Evolutionary conservation across 2,888 invertebrate genomes (phyloP), one percentile per base, ranked within the genome.

Genomic region (Apomyelois bistriatella): DNA sequence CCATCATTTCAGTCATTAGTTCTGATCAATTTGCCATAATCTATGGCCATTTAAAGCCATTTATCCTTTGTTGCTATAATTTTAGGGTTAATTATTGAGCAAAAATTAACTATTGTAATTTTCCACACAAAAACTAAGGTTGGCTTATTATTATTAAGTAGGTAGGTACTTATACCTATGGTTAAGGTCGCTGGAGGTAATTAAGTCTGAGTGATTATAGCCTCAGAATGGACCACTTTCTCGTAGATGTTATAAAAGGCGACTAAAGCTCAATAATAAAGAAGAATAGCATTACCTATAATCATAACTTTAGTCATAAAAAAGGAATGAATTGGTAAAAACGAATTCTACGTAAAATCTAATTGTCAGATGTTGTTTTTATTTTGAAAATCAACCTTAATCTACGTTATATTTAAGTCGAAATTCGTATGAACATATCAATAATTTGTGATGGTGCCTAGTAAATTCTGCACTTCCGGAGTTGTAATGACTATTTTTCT

Each of bases 391-490:
- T 4, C 32, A 36, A 48, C 37, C 37, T 37, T 8, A 48, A 8
- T 8, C n/a, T 15, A 3, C 22, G 22, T 22, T 6, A 10, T 1
- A 36, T n/a, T 48, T 22, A 37, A 8, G 48, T 37, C 37, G 35
- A 12, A 37, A 48, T 48, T 37, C 10, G 46, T 35, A 5, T 32
- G 15, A n/a, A 16, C 10, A 9, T 48, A 1, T 17, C 48, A 37
- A 37, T 48, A 16, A 37, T 36, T 36, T 32, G 32, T 12, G 9
- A n/a, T 48, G 4, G 15, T 32, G 46, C 32, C 32, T 15, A 46
- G 62, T 61, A 64, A 56, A 50, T 37, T 51, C 52, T 40, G 16
- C 13, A 22, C 37, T 37, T 48, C 48, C 48, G 48, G 36, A 36
- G 37, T 8, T 10, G 36, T n/a, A 13, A 13, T 13, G 13, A 13